Percentiles rank a stretch among this genome's conserved stretches.
These are phyloP conservation scores for Albula goreensis DNA, from an alignment of 2,113 vertebrate genomes.

Conservation along the genomic window DNA sequence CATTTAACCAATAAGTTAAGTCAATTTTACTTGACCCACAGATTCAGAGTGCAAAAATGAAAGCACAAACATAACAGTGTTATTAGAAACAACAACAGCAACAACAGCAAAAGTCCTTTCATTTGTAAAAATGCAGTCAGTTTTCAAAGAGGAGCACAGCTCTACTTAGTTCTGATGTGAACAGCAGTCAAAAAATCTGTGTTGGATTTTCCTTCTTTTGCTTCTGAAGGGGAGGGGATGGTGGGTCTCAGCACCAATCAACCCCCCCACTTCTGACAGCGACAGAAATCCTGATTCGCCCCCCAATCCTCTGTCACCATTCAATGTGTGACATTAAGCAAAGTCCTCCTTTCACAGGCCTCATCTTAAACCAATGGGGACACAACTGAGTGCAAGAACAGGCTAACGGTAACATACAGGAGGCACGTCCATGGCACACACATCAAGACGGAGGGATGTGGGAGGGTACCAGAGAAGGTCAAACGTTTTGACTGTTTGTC, in stretches of 20 bases:
- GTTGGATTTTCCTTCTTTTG: neutral
- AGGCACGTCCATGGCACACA: neutral
- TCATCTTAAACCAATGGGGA: neutral
- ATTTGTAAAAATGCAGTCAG: constrained; percentile 49
- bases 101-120: constrained; percentile 41
- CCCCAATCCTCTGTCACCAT: neutral
- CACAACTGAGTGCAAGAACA: neutral
- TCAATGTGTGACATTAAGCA: neutral
- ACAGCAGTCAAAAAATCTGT: constrained; percentile 7
- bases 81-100: neutral
- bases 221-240: neutral
- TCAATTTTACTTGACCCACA: neutral
- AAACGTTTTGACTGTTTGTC: neutral
- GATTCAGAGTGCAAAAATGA: constrained; percentile 41
- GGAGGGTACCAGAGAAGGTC: neutral
- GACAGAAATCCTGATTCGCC: neutral
- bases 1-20: neutral
- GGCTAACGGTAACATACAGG: neutral
- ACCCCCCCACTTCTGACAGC: neutral
- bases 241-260: neutral
- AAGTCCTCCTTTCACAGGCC: neutral
- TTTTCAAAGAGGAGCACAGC: neutral
- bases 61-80: constrained; percentile 19
- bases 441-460: neutral
- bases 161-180: neutral